Conservation (phyloP, 2,888 invertebrate genomes). For the Cephalotes varians region DNA sequence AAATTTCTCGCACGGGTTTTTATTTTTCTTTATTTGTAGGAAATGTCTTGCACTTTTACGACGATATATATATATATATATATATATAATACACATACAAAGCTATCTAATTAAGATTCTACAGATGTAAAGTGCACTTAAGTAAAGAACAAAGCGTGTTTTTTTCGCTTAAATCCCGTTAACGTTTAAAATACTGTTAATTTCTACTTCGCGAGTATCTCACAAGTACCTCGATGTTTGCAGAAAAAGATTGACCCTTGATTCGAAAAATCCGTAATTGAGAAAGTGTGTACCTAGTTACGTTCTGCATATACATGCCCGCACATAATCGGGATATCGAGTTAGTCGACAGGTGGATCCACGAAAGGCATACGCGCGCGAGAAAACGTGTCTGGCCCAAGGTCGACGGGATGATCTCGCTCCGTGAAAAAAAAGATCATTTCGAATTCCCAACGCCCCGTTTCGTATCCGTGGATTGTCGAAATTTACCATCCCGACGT, state of each 20-base stretch:
- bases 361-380: slow-evolving; percentile 42
- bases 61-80: not conserved
- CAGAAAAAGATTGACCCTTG: not conserved
- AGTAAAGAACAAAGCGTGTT: not conserved
- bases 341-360: slow-evolving; percentile 50
- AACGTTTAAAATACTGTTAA: not conserved
- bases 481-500: slow-evolving; percentile 47
- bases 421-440: slow-evolving; percentile 56
- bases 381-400: slow-evolving; percentile 47
- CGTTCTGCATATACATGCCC: not conserved
- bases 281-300: slow-evolving; percentile 13
- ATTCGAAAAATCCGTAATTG: not conserved
- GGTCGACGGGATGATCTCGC: slow-evolving; percentile 60
- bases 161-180: not conserved
- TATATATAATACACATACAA: not conserved
- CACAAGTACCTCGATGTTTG: not conserved
- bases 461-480: slow-evolving; percentile 41
- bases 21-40: not conserved
- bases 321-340: not conserved
- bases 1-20: not conserved
- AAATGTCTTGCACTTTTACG: not conserved
- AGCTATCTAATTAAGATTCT: not conserved
- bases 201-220: not conserved
- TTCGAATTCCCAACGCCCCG: slow-evolving; percentile 59
- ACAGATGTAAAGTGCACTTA: not conserved